These are phyloP conservation scores for Neosilurus hyrtlii DNA, from an alignment of 2,797 vertebrate genomes.

Conservation along the genomic window DNA sequence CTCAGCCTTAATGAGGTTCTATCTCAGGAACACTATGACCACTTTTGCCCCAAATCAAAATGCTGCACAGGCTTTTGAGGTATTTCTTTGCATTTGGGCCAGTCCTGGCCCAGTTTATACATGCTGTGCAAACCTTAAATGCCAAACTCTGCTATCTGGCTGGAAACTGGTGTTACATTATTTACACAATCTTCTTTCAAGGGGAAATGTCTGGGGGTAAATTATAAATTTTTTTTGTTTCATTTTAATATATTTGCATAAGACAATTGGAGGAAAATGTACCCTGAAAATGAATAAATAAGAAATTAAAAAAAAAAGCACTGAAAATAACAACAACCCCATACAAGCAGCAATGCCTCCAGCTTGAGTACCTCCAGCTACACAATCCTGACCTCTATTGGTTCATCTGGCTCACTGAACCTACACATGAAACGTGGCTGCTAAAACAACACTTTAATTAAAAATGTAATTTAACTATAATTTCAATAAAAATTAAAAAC, in stretches of 20 bases:
- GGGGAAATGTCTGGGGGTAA: not conserved
- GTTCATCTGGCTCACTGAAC: not conserved
- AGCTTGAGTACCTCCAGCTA: not conserved
- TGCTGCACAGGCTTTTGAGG: not conserved
- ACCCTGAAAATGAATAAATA: not conserved
- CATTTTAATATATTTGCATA: not conserved
- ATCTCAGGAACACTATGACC: constrained; percentile 12
- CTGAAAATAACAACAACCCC: not conserved
- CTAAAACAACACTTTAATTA: not conserved
- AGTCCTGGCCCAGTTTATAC: constrained; percentile 14
- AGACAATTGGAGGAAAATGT: not conserved
- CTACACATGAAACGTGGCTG: not conserved
- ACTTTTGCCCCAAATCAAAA: constrained; percentile 12
- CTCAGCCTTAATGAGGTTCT: constrained; percentile 15
- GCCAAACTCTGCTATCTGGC: not conserved
- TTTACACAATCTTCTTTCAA: not conserved
- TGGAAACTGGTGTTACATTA: not conserved
- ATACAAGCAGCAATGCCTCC: not conserved
- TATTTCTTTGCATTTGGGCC: constrained; percentile 17
- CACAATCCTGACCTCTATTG: constrained; percentile 1
- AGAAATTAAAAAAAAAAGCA: not conserved
- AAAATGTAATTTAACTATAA: not conserved
- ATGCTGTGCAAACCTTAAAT: not conserved
- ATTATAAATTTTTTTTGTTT: not conserved
- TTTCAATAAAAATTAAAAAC: too few relatives aligned